Base-by-base conservation (phyloP, 2,888 invertebrate genomes). In the Bedellia somnulentella region DNA sequence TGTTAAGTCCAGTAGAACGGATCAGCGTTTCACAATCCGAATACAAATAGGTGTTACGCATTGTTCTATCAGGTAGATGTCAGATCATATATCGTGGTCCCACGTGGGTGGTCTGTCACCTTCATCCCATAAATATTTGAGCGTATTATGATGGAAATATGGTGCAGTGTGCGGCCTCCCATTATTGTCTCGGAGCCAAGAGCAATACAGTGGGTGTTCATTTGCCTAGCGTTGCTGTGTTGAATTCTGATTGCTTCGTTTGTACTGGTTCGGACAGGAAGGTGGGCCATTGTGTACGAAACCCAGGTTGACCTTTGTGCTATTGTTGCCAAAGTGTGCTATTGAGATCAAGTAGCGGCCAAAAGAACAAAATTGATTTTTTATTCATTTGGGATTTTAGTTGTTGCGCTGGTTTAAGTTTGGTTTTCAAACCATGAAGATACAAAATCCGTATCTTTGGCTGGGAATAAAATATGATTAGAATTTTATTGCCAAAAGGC, bases 61-160 rank as follows among this genome's bases (percentile, higher is more conserved):
- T 70, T 70, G 67, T 68, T 67, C 63, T 63, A 57, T 39, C 67
- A 62, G 70, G 68, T 60, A 61, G 53, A 42, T 50, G 55, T 57
- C 54, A 58, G 57, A 68, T 68, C 60, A 43, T 51, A 47, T 70
- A 64, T 60, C 66, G 52, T 49, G 14, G 39, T 46, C 38, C 37
- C 49, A 34, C 37, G 53, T 71, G 75, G 75, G 75, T 75, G 75
- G 75, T 70, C 75, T 47, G 37, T 44, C 52, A 8, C 28, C 53
- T 54, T 59, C 57, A 68, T 64, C 57, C 60, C 64, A 64, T 54
- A 62, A 61, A 64, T 57, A 67, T 66, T 64, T 63, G 55, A 59
- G 50, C 57, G 61, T 51, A 73, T 75, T 75, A 63, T 71, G 52
- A 75, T 75, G 70, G 57, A 57, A 73, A 75, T 75, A 47, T n/a